Percentiles rank a stretch among this genome's conserved stretches.
Conservation (phyloP, 1,140 invertebrate genomes). For the Drosophila grimshawi region DNA sequence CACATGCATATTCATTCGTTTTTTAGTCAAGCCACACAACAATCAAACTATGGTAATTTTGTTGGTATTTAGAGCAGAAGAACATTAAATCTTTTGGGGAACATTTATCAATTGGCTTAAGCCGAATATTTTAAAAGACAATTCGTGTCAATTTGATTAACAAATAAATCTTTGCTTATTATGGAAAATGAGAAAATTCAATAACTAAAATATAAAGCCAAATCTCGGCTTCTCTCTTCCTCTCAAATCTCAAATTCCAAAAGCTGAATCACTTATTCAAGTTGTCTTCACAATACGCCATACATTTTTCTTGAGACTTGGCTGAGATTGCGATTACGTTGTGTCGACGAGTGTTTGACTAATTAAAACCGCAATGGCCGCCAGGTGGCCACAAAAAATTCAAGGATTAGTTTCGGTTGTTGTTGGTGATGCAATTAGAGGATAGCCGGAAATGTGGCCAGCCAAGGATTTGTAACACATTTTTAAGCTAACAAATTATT, state of each 20-base stretch:
- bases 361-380: constrained; percentile 55
- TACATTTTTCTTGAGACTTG: neutral
- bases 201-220: too few relatives aligned
- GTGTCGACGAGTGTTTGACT: constrained; percentile 57
- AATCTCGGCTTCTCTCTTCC: too few relatives aligned
- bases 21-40: neutral
- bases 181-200: too few relatives aligned
- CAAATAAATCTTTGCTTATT: too few relatives aligned
- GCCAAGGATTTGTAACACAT: constrained; percentile 60
- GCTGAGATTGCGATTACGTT: constrained; percentile 43
- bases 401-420: constrained; percentile 7
- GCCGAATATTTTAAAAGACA: too few relatives aligned
- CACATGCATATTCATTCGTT: neutral
- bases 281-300: neutral
- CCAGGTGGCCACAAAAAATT: neutral
- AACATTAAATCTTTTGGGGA: neutral
- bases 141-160: too few relatives aligned
- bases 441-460: constrained; percentile 12
- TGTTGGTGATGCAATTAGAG: constrained; percentile 46
- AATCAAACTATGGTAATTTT: constrained; percentile 15
- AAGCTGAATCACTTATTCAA: neutral
- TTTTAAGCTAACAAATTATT: constrained; percentile 79
- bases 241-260: neutral
- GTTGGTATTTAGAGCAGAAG: neutral
- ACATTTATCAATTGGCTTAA: too few relatives aligned